phyloP scores from a whole-genome alignment of 2,797 vertebrate genomes.

The Clarias fuscus region DNA sequence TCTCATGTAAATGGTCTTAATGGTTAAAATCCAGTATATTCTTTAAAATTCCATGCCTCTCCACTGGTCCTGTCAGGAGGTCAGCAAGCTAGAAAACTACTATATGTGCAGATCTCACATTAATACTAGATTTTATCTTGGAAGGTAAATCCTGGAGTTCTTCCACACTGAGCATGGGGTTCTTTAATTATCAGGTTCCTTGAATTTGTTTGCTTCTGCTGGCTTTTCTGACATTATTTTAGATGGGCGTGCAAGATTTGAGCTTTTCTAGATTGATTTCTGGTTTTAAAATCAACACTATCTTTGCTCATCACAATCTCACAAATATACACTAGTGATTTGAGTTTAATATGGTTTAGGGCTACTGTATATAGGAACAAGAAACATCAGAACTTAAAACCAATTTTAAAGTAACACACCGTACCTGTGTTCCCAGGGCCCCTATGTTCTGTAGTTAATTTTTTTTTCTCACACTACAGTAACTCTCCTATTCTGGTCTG shows the following conservation, averaged over 20 bases:
- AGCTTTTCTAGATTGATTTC: background rate
- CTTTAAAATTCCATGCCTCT: background rate
- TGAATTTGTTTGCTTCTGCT: background rate
- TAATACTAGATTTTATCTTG: background rate
- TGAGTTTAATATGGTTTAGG: background rate
- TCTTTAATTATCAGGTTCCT: background rate
- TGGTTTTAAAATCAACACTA: background rate
- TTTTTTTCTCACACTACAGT: too few species aligned
- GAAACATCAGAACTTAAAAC: background rate
- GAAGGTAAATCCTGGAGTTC: background rate
- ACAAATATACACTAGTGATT: background rate
- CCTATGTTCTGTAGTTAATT: too few species aligned
- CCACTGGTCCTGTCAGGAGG: background rate
- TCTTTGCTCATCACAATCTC: background rate
- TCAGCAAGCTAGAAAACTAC: background rate
- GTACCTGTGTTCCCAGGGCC: too few species aligned
- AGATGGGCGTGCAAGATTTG: background rate
- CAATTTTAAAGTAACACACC: background rate
- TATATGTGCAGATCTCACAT: background rate
- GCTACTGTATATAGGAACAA: background rate
- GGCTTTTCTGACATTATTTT: background rate
- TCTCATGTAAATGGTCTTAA: background rate
- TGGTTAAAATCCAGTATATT: background rate
- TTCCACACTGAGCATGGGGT: background rate
- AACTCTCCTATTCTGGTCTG: too few species aligned